Conservation (phyloP, 2,113 vertebrate species). For the Paralichthys olivaceus region DNA sequence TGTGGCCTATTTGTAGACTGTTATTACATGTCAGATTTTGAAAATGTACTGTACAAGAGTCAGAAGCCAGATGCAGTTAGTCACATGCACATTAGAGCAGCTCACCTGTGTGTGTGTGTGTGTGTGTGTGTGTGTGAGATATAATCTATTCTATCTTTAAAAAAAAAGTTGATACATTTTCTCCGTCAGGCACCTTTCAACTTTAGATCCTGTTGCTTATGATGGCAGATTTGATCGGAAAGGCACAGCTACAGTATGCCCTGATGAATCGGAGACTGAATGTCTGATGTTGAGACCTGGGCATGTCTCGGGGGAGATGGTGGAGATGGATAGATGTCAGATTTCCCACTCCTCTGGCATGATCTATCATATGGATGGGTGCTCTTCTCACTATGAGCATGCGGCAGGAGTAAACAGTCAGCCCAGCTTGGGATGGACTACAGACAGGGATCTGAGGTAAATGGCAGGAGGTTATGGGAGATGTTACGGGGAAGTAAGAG, state of each 20-base stretch:
- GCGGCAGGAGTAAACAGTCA: constrained; percentile 27
- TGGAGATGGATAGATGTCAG: constrained; percentile 32
- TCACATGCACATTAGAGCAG: neutral
- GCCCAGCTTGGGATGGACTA: constrained; percentile 9
- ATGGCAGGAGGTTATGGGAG: constrained; percentile 35
- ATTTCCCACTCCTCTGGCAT: constrained; percentile 40
- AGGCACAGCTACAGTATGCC: constrained; percentile 7
- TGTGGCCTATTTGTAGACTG: neutral
- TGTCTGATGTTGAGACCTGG: constrained; percentile 29
- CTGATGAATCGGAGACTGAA: neutral
- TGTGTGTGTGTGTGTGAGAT: neutral
- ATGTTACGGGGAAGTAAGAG: constrained; percentile 24
- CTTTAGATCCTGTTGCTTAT: neutral
- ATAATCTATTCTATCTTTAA: neutral
- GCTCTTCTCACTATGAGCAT: neutral
- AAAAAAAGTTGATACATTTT: neutral
- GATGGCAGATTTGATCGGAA: neutral
- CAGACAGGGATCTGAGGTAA: constrained; percentile 16
- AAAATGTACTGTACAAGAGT: neutral
- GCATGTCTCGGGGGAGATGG: constrained; percentile 8
- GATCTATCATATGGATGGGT: constrained; percentile 9
- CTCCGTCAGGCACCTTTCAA: constrained; percentile 4
- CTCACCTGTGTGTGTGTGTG: neutral
- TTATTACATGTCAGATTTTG: neutral
- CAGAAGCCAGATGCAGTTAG: neutral